Conservation (phyloP, 1,140 invertebrate genomes). For the Temnothorax longispinosus region DNA sequence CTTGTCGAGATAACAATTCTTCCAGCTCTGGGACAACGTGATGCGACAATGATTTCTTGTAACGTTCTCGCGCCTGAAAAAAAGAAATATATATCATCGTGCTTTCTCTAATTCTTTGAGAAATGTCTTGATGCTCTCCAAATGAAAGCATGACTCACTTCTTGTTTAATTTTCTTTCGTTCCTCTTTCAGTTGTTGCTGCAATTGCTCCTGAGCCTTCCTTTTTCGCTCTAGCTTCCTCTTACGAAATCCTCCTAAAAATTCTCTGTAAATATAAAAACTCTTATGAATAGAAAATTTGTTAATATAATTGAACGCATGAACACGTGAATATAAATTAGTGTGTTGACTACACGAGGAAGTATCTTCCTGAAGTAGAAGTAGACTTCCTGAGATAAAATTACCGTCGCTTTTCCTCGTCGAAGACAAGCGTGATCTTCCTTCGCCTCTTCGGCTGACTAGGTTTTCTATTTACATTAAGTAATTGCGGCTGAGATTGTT, state of each 20-base stretch:
- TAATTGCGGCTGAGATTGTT: conserved; percentile 63
- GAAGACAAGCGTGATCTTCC: conserved; percentile 87
- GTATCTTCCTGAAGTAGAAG: too few species aligned
- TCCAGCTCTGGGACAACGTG: conserved; percentile 89
- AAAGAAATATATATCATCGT: neutral
- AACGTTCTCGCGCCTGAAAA: conserved; percentile 88
- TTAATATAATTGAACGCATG: too few species aligned
- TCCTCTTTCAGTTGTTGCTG: conserved; percentile 91
- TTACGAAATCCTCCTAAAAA: conserved; percentile 92
- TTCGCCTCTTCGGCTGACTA: conserved; percentile 76
- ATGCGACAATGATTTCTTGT: conserved; percentile 88
- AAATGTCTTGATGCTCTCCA: neutral
- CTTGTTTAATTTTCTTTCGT: conserved; percentile 90
- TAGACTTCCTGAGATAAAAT: conserved; percentile 25
- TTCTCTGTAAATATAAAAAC: conserved; percentile 84
- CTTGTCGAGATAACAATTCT: conserved; percentile 87
- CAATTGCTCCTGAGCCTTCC: conserved; percentile 90
- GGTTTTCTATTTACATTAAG: conserved; percentile 74
- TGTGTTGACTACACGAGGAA: too few species aligned
- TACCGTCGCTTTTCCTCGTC: conserved; percentile 88
- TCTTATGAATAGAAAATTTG: neutral
- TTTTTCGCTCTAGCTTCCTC: conserved; percentile 90
- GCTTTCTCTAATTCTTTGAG: neutral
- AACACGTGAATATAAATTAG: conserved; percentile 3
- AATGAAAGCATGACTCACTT: conserved; percentile 84